Evolutionary conservation across 2,113 vertebrate species (phyloP).

Genomic region (Mugil cephalus): DNA sequence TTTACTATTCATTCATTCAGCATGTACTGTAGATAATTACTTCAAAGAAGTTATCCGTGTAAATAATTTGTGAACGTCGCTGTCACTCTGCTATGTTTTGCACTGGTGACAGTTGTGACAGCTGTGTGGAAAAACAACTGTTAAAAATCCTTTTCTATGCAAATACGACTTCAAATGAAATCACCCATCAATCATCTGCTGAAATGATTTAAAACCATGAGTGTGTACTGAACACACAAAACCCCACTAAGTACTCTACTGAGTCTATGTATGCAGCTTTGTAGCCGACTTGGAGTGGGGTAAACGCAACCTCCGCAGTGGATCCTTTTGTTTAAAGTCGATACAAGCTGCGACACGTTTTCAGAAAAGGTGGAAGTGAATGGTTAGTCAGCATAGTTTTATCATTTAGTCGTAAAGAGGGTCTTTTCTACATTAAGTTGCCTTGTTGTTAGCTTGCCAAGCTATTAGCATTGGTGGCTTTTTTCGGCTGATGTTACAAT

Average conservation of each 20-base stretch:
- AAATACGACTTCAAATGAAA: conserved; percentile 16
- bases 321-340: no score
- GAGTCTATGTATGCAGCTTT: not conserved
- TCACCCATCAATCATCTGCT: conserved; percentile 8
- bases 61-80: not conserved
- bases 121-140: not conserved
- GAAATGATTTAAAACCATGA: conserved; percentile 15
- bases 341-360: no score
- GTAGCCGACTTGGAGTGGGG: no score
- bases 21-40: not conserved
- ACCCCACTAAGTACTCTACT: not conserved
- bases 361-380: no score
- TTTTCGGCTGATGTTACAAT: no score
- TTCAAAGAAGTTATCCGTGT: not conserved
- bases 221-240: conserved; percentile 2
- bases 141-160: conserved; percentile 2
- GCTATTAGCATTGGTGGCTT: no score
- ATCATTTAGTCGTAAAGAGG: no score
- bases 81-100: not conserved
- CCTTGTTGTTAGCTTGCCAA: no score
- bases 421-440: no score
- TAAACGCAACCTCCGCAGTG: no score
- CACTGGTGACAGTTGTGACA: not conserved
- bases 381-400: no score
- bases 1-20: not conserved